A percentile compares a stretch with the other conserved stretches of the same genome.
These are phyloP conservation scores for Crenichthys baileyi DNA, from an alignment of 2,797 vertebrate species.

Conservation along the genomic window DNA sequence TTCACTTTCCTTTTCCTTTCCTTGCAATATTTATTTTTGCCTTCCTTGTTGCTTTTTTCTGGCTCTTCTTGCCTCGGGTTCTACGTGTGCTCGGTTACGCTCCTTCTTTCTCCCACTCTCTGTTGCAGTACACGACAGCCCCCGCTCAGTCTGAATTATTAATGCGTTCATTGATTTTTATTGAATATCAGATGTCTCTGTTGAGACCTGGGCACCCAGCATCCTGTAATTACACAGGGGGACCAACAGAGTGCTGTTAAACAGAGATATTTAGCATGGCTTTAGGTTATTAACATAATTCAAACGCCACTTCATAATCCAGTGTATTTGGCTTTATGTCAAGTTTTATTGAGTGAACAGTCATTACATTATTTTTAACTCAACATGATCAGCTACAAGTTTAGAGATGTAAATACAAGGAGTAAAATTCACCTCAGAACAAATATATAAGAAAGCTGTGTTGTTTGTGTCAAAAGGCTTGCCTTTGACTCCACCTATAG, in stretches of 20 bases:
- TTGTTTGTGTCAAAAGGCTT: not conserved
- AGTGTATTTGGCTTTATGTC: not conserved
- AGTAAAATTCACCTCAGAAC: no score
- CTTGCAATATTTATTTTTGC: not conserved
- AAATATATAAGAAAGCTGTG: no score
- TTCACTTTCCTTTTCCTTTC: not conserved
- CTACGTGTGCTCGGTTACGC: slow-evolving; percentile 20
- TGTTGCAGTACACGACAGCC: not conserved
- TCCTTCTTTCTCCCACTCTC: not conserved
- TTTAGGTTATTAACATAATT: not conserved
- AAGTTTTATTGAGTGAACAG: not conserved
- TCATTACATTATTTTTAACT: not conserved
- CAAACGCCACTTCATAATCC: not conserved
- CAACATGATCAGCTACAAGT: not conserved
- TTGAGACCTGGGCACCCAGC: not conserved
- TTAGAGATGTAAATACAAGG: not conserved
- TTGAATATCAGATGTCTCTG: slow-evolving; percentile 38
- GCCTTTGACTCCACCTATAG: slow-evolving; percentile 50
- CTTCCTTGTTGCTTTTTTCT: not conserved
- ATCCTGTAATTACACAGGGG: slow-evolving; percentile 22
- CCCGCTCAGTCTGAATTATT: slow-evolving; percentile 55
- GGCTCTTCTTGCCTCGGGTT: not conserved
- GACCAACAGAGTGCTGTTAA: not conserved
- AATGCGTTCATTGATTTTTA: slow-evolving; percentile 52
- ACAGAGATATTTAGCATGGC: not conserved